Base-by-base conservation (phyloP, 2,113 vertebrate genomes). In the Nesoenas mayeri region DNA sequence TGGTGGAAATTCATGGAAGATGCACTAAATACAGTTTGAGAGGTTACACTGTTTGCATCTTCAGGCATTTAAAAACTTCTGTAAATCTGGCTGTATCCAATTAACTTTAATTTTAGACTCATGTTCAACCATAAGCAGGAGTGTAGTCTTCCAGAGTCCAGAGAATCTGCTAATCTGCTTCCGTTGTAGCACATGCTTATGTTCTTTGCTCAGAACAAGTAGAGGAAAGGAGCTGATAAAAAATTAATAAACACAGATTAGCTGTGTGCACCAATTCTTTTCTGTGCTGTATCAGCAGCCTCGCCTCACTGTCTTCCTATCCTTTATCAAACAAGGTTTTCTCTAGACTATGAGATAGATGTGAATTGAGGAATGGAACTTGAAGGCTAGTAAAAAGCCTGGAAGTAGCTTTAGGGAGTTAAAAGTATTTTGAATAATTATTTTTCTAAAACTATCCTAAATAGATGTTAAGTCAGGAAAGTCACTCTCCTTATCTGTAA, bases 211-310 rank as follows among this genome's bases (percentile, higher is more conserved):
- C 42, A 78, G 85, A 74, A 74, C 0, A 2, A 10, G 77, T 60
- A 91, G 73, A 94, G n/a, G 58, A 90, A 96, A 93, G 28, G 64
- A 77, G 67, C 73, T 85, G 89, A 92, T 93, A 84, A 95, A 95
- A 96, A 94, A 93, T 92, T 95, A 91, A 97, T 96, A 90, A 92
- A 94, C 67, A 95, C 79, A 79, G 85, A 96, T 67, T 86, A 96
- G 38, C 42, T 86, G 44, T 40, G 26, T 73, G 53, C 53, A 94
- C 79, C 57, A 26, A 31, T 88, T 81, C 56, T 95, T 86, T 86
- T 51, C 92, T 84, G 53, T 92, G 77, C 88, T 94, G 48, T 89
- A 86, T 93, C 93, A 93, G 79, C 95, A 96, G 25, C 31, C 29
- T 71, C 78, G 31, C 25, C 53, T 69, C 57, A n/a, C 17, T 2